Evolutionary conservation across 2,888 invertebrate genomes (phyloP).

Genomic region (Abscondita cerata): DNA sequence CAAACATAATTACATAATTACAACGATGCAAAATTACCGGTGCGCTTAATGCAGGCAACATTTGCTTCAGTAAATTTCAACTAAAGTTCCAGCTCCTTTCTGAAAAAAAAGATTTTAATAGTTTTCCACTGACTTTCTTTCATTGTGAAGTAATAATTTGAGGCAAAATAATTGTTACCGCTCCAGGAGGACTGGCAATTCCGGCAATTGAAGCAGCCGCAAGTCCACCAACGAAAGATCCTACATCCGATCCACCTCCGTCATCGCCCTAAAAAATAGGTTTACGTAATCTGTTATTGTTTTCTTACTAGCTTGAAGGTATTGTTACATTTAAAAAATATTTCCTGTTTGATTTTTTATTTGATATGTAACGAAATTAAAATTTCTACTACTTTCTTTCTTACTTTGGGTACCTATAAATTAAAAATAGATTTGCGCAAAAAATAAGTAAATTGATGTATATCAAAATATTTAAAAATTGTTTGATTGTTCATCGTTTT

Average conservation of each 20-base stretch:
- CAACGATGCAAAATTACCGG: slow-evolving; percentile 48
- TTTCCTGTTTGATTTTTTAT: too few relatives aligned
- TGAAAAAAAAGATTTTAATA: slow-evolving; percentile 45
- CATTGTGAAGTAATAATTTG: neutral
- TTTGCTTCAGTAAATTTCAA: slow-evolving; percentile 51
- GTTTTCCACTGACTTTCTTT: too few relatives aligned
- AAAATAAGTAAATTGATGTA: too few relatives aligned
- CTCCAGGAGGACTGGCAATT: slow-evolving; percentile 55
- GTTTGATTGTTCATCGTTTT: too few relatives aligned
- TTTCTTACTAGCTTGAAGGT: too few relatives aligned
- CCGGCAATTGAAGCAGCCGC: slow-evolving; percentile 56
- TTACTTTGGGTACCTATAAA: too few relatives aligned
- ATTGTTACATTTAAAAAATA: too few relatives aligned
- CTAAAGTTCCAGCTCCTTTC: slow-evolving; percentile 56
- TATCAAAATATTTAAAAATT: too few relatives aligned
- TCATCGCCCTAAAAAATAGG: slow-evolving; percentile 51
- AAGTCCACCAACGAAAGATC: slow-evolving; percentile 57
- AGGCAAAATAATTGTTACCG: slow-evolving; percentile 46
- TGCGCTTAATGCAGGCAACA: slow-evolving; percentile 56
- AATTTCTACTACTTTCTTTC: too few relatives aligned
- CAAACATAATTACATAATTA: neutral
- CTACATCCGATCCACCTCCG: slow-evolving; percentile 58
- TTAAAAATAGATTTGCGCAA: too few relatives aligned
- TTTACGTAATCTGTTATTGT: slow-evolving; percentile 1
- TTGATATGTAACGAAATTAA: too few relatives aligned